Conservation (phyloP, 2,888 invertebrate genomes). For the Cosmorhoe ocellata region DNA sequence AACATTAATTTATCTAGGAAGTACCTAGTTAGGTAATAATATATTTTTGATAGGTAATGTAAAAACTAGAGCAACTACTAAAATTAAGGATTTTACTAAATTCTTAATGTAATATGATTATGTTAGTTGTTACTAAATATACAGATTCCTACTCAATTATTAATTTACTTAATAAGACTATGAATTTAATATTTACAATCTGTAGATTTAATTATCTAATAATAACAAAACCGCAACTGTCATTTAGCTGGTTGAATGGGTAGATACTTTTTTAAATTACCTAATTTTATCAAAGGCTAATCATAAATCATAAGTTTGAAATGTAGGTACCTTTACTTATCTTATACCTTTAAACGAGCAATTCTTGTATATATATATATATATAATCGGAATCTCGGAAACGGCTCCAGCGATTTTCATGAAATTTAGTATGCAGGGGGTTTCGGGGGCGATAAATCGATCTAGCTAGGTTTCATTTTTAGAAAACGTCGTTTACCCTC, state of each 20-base stretch:
- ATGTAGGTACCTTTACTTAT: too few species aligned
- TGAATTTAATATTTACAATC: slow-evolving; percentile 76
- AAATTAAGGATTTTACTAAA: slow-evolving; percentile 75
- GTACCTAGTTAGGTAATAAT: too few species aligned
- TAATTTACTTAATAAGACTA: slow-evolving; percentile 64
- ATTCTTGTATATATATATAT: too few species aligned
- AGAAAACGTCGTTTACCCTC: too few species aligned
- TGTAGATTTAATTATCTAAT: slow-evolving; percentile 51
- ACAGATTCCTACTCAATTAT: slow-evolving; percentile 73
- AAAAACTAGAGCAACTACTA: slow-evolving; percentile 73
- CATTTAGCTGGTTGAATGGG: slow-evolving; percentile 52
- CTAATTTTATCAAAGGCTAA: background rate
- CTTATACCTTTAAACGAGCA: too few species aligned
- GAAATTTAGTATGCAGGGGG: too few species aligned
- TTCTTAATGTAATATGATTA: slow-evolving; percentile 79
- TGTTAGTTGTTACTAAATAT: slow-evolving; percentile 69
- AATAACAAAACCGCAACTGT: slow-evolving; percentile 61
- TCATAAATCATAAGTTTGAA: too few species aligned
- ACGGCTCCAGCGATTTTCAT: too few species aligned
- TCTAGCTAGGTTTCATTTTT: too few species aligned
- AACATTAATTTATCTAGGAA: slow-evolving; percentile 50
- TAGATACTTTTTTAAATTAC: background rate
- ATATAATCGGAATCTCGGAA: too few species aligned
- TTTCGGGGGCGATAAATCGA: too few species aligned
- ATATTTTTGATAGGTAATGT: too few species aligned